Evolutionary conservation across 2,797 vertebrate genomes (phyloP), one percentile per base, ranked within the genome.

Genomic region (Squalus acanthias): DNA sequence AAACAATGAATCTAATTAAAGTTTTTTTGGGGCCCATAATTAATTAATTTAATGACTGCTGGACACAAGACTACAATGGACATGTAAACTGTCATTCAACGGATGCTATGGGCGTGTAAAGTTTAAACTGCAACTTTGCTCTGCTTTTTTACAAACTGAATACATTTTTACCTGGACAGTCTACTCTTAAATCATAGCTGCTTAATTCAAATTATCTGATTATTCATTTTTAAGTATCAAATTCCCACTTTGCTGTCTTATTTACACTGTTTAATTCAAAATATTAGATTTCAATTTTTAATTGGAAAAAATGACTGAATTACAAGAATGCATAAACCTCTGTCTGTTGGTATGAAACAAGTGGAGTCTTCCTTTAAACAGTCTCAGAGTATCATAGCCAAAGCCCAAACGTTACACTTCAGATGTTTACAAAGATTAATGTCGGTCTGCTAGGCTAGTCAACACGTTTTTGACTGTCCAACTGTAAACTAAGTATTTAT

Each of bases 311-410:
- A 46, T 46, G 20, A 67, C n/a, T 46, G 39, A 93, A 93, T 12
- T 39, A 69, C 0, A 69, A 92, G 12, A 29, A 60, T 65, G 29
- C 13, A 60, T 33, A 91, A 63, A 17, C 60, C 29, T 39, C 4
- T 95, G 6, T 1, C 17, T 57, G 39, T 72, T 95, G 39, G 46
- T 74, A 24, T 74, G 93, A 22, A 50, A 95, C 67, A 46, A 29
- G 24, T 72, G 91, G 63, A 12, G 1, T 72, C 94, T 95, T 95
- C 94, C 46, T 95, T 95, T 95, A 57, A 95, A 95, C 70, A 74
- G 50, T 76, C 15, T 76, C 46, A 70, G 8, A 60, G 39, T 70
- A 69, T 72, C 53, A 70, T 20, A 95, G 76, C 24, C 29, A 70
- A 95, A 60, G 4, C 46, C 50, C 26, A 6, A 46, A 50, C 67